Evolutionary conservation across 2,113 vertebrate genomes (phyloP).

Genomic region (Actenoides lindsayi): DNA sequence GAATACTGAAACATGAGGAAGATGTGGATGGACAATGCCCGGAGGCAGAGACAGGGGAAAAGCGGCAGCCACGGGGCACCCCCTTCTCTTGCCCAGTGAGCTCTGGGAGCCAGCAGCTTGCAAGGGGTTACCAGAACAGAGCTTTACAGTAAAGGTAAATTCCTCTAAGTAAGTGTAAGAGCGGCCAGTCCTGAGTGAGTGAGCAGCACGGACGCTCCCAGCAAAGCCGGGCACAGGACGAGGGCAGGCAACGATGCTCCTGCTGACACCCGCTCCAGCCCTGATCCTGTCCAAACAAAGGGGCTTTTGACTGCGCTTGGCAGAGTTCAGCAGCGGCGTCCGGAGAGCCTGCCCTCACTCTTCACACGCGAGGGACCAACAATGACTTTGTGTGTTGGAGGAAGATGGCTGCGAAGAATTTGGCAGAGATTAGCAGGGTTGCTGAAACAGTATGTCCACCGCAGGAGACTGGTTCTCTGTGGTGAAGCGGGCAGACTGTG

Average conservation of each 20-base stretch:
- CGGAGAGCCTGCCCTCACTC: neutral
- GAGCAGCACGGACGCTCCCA: neutral
- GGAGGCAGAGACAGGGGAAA: neutral
- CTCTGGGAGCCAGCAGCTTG: neutral
- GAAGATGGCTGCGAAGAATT: neutral
- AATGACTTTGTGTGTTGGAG: neutral
- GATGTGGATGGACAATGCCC: rapidly evolving
- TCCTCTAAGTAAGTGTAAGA: neutral
- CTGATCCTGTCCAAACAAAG: slow-evolving; percentile 12
- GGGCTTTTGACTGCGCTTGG: neutral
- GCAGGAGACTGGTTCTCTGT: neutral
- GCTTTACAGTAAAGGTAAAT: neutral
- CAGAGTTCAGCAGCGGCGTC: neutral
- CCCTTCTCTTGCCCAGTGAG: neutral
- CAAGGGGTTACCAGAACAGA: neutral
- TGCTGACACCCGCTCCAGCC: neutral
- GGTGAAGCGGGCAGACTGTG: rapidly evolving
- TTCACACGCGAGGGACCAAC: neutral
- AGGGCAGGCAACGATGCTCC: neutral
- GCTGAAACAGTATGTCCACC: neutral
- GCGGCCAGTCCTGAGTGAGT: neutral
- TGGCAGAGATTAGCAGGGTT: neutral
- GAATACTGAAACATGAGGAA: neutral
- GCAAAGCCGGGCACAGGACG: neutral
- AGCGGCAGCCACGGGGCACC: neutral